These are phyloP conservation scores for Australoheros scitulus DNA, from an alignment of 2,113 vertebrate species.

Conservation along the genomic window DNA sequence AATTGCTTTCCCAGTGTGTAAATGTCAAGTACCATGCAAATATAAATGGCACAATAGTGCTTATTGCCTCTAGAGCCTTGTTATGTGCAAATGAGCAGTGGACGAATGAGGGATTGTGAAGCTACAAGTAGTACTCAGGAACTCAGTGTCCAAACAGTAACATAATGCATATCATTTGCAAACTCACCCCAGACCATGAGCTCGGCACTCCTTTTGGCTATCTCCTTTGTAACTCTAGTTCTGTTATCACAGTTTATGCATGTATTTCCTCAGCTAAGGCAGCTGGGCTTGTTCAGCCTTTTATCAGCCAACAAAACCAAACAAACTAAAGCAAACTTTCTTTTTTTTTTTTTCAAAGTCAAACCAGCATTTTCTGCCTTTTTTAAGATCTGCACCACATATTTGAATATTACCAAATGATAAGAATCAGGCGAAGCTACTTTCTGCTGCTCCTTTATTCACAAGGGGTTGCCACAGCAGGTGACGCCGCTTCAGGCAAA, in stretches of 20 bases:
- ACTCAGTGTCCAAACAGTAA: slow-evolving; percentile 27
- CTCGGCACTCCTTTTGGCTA: background rate
- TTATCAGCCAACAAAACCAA: background rate
- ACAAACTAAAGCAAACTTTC: background rate
- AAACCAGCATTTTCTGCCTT: background rate
- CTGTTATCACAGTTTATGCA: background rate
- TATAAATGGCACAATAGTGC: slow-evolving; percentile 61
- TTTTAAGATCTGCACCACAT: background rate
- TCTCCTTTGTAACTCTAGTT: background rate
- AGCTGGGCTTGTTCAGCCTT: background rate
- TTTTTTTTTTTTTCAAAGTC: background rate
- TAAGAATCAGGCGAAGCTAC: background rate
- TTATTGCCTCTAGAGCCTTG: slow-evolving; percentile 57
- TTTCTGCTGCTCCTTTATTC: background rate
- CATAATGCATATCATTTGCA: slow-evolving; percentile 3
- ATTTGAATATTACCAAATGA: background rate
- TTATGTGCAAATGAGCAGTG: slow-evolving; percentile 53
- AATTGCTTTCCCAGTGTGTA: slow-evolving; percentile 73
- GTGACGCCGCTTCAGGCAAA: background rate
- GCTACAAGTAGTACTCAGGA: slow-evolving; percentile 50
- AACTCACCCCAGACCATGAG: background rate
- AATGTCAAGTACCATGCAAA: slow-evolving; percentile 76
- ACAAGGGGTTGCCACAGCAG: background rate
- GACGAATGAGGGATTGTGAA: slow-evolving; percentile 12
- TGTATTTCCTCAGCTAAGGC: background rate